phyloP scores from a whole-genome alignment of 2,888 invertebrate genomes.

The Gymnosoma rotundatum region DNA sequence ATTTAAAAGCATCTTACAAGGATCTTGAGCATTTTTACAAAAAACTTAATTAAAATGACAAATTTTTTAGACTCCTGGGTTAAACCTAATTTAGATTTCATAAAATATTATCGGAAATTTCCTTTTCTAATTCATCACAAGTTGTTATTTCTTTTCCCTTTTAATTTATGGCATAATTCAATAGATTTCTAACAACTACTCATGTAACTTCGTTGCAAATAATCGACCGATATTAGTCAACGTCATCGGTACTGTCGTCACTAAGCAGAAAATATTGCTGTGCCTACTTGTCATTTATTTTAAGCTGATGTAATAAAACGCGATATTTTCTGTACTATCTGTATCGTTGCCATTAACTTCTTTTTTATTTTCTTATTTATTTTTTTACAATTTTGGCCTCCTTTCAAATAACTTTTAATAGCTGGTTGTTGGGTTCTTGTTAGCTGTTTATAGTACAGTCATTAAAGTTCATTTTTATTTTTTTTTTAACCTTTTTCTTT shows the following conservation, averaged over 20 bases:
- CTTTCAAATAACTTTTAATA: conserved; percentile 60
- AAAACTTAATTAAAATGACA: too few species aligned
- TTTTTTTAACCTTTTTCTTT: background rate
- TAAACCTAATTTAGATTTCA: too few species aligned
- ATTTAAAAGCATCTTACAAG: too few species aligned
- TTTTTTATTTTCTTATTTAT: background rate
- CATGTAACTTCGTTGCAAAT: conserved; percentile 6
- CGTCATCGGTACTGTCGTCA: conserved; percentile 37
- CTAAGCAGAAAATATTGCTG: conserved; percentile 4
- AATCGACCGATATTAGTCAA: conserved; percentile 33
- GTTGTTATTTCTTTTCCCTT: background rate
- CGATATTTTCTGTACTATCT: conserved; percentile 15
- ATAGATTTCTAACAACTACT: background rate
- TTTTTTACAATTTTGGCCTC: conserved; percentile 24
- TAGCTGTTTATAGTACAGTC: conserved; percentile 49
- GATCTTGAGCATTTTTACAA: too few species aligned
- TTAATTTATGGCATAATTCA: background rate
- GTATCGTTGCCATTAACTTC: conserved; percentile 24
- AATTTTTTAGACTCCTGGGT: too few species aligned
- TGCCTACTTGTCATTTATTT: conserved; percentile 47
- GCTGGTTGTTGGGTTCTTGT: conserved; percentile 47
- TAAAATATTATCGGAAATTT: too few species aligned
- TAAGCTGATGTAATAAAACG: conserved; percentile 18
- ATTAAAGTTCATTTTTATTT: conserved; percentile 42
- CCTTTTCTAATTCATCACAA: background rate